A percentile compares a stretch with the other conserved stretches of the same genome.
phyloP scores from a whole-genome alignment of 1,140 invertebrate genomes.

The Chymomyza costata region DNA sequence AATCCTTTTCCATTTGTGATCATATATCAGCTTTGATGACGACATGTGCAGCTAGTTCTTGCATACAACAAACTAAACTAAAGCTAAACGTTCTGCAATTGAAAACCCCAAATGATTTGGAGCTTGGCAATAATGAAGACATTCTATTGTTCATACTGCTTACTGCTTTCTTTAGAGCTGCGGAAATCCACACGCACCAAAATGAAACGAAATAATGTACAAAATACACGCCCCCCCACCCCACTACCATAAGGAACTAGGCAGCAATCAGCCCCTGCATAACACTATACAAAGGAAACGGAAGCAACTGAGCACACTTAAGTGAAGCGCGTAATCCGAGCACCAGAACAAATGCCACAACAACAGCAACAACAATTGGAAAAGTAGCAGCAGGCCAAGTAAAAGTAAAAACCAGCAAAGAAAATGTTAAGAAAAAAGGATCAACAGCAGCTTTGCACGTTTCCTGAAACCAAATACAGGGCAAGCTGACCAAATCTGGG shows the following conservation, averaged over 20 bases:
- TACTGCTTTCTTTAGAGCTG: slow-evolving; percentile 4
- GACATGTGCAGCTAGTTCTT: too few relatives aligned
- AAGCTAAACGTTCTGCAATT: too few relatives aligned
- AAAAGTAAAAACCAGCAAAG: slow-evolving; percentile 25
- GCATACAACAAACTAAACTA: too few relatives aligned
- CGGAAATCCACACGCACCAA: slow-evolving; percentile 39
- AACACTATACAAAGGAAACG: slow-evolving; percentile 40
- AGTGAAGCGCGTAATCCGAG: slow-evolving; percentile 72
- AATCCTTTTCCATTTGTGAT: too few relatives aligned
- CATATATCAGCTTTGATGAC: too few relatives aligned
- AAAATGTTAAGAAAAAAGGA: slow-evolving; percentile 64
- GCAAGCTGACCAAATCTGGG: slow-evolving; percentile 1
- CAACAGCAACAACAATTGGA: slow-evolving; percentile 3
- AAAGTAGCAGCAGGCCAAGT: slow-evolving; percentile 6
- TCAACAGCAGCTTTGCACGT: slow-evolving; percentile 67
- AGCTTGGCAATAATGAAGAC: slow-evolving; percentile 59
- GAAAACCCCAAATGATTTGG: too few relatives aligned
- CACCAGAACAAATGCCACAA: slow-evolving; percentile 61
- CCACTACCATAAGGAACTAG: neutral
- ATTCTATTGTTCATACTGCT: slow-evolving; percentile 26
- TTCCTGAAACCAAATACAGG: slow-evolving; percentile 57
- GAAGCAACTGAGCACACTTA: slow-evolving; percentile 66
- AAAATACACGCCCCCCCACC: slow-evolving; percentile 10
- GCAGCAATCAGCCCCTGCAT: neutral
- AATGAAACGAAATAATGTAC: slow-evolving; percentile 35